Evolutionary conservation across 2,113 vertebrate species (phyloP).

Genomic region (Siphamia tubifer): DNA sequence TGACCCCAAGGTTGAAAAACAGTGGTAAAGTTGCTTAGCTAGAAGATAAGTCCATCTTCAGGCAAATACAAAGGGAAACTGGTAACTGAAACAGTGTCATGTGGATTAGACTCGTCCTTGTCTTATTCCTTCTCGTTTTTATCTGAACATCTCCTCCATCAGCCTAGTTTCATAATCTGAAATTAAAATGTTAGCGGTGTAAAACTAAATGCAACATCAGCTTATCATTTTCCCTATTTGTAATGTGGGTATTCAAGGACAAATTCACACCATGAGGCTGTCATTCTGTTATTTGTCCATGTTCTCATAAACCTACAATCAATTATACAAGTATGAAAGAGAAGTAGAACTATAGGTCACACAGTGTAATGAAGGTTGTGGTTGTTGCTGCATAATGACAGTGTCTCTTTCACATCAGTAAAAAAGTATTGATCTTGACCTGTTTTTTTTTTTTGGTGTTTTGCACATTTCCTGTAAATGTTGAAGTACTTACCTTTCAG

Average conservation of each 20-base stretch:
- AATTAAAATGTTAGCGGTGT: too few relatives aligned
- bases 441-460: too few relatives aligned
- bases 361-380: not conserved
- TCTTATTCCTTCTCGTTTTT: not conserved
- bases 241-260: not conserved
- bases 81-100: not conserved
- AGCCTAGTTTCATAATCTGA: too few relatives aligned
- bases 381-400: not conserved
- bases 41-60: not conserved
- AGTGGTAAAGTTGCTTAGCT: too few relatives aligned
- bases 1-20: too few relatives aligned
- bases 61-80: not conserved
- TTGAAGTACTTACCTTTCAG: constrained; percentile 88
- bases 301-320: not conserved
- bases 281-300: not conserved
- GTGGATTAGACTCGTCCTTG: not conserved
- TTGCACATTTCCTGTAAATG: constrained; percentile 9
- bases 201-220: not conserved
- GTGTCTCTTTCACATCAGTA: constrained; percentile 17
- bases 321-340: constrained; percentile 10
- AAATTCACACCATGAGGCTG: not conserved
- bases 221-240: not conserved
- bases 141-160: too few relatives aligned
- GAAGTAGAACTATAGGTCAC: not conserved
- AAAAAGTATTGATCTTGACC: constrained; percentile 9